phyloP scores from a whole-genome alignment of 2,888 invertebrate genomes.

The Hymenopus coronatus region DNA sequence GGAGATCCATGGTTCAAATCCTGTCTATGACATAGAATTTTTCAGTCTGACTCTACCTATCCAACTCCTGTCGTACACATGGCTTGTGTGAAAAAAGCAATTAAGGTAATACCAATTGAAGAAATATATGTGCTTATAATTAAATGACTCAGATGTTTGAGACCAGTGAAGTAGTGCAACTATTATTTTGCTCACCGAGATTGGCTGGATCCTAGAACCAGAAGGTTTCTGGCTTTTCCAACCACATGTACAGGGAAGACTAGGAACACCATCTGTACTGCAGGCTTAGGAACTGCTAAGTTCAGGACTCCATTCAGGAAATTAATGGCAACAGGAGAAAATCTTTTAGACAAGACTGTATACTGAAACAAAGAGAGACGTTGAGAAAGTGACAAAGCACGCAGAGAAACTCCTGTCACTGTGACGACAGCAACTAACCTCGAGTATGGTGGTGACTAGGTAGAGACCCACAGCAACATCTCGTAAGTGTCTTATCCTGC shows the following conservation, averaged over 20 bases:
- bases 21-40: too few species aligned
- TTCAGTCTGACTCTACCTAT: too few species aligned
- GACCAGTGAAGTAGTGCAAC: too few species aligned
- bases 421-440: constrained; percentile 51
- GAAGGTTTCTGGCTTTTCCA: neutral
- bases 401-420: neutral
- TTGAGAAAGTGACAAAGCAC: neutral
- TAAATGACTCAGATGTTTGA: too few species aligned
- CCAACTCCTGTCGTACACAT: too few species aligned
- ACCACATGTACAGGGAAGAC: neutral
- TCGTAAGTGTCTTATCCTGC: constrained; percentile 59
- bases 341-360: constrained; percentile 72
- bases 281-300: constrained; percentile 49
- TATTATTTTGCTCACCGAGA: neutral
- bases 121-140: too few species aligned
- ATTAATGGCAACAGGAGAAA: constrained; percentile 75
- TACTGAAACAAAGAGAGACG: constrained; percentile 55
- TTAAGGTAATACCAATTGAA: too few species aligned
- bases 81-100: too few species aligned
- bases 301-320: constrained; percentile 75
- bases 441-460: constrained; percentile 67
- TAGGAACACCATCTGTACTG: neutral
- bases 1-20: too few species aligned
- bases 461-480: constrained; percentile 79
- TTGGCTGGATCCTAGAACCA: neutral